Conservation (phyloP, 1,140 invertebrate genomes). For the Melipona quadrifasciata region DNA sequence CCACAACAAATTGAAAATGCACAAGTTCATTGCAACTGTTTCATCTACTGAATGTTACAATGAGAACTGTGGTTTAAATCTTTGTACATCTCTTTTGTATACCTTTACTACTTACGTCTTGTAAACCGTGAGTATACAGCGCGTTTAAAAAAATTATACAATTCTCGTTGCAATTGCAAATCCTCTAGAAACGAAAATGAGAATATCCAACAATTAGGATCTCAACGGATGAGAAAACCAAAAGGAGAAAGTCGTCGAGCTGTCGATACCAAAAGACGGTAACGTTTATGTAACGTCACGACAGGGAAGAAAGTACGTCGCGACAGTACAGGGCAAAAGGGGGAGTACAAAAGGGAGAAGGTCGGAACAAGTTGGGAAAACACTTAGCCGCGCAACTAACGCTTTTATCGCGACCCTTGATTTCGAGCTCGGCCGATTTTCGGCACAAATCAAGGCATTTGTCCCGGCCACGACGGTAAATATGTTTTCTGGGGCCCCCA, state of each 20-base stretch:
- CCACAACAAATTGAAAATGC: too few species aligned
- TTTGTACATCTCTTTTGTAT: too few species aligned
- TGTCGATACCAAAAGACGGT: constrained; percentile 61
- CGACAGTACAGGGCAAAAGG: neutral
- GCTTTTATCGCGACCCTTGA: constrained; percentile 75
- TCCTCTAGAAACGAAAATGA: neutral
- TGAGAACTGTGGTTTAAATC: too few species aligned
- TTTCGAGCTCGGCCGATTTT: constrained; percentile 63
- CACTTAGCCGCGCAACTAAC: constrained; percentile 71
- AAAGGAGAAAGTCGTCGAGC: constrained; percentile 32
- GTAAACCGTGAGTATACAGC: too few species aligned
- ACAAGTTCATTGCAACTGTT: too few species aligned
- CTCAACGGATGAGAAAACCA: constrained; percentile 16
- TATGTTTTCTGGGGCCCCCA: constrained; percentile 72
- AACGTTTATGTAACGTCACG: constrained; percentile 49
- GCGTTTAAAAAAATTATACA: too few species aligned
- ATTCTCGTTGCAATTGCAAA: neutral
- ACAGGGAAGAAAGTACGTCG: constrained; percentile 35
- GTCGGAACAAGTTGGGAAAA: constrained; percentile 70
- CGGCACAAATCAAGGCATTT: constrained; percentile 78
- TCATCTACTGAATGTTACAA: too few species aligned
- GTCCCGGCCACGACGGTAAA: constrained; percentile 69
- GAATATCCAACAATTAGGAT: neutral
- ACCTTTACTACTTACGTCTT: too few species aligned
- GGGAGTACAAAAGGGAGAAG: constrained; percentile 23